Base-by-base conservation (phyloP, 64 coral and sea anemone genomes). In the Montipora cactus region DNA sequence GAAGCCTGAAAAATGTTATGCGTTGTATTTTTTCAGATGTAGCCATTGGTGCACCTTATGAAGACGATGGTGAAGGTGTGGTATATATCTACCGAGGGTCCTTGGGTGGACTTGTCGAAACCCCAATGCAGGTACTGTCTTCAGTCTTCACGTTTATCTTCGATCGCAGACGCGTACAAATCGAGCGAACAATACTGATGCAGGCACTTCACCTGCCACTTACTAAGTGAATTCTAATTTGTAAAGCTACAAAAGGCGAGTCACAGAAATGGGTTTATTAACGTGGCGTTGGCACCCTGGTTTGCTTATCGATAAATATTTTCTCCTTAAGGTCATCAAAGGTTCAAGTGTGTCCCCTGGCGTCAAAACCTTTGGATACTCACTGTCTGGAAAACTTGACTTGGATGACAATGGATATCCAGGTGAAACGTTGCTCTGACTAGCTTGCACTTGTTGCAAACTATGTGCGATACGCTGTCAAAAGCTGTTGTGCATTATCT, bases 51-150 rank as follows among this genome's bases (percentile, higher is more conserved):
- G 91, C 97, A 3, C 97, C 97, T 1, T 98, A 95, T 49, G 91
- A 98, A 81, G 78, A 84, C 44, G 59, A 28, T 49, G 95, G 87
- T 0, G 59, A 18, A 67, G 93, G 94, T 18, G 82, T 81, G 3
- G 89, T 98, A 0, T 98, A 98, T 51, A 84, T 98, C 47, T 98
- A 87, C 84, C 74, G 86, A 62, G 97, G 97, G 1, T 98, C 97
- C 44, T 79, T 76, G 46, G 45, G 87, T 22, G 94, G 94, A 1
- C 88, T 98, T 18, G 52, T 74, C 3, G 23, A 83, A 25, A 91
- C 86, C 49, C 94, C 97, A 9, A 92, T 80, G 57, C 97, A 98
- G 94, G 97, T 98, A 88, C 61, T 12, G 9, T 64, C 4, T 14
- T 12, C 0, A 7, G 11, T 64, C 9, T 12, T 11, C 53, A 8